These are phyloP conservation scores for Uria lomvia DNA, from an alignment of 2,113 vertebrate species.

Conservation along the genomic window DNA sequence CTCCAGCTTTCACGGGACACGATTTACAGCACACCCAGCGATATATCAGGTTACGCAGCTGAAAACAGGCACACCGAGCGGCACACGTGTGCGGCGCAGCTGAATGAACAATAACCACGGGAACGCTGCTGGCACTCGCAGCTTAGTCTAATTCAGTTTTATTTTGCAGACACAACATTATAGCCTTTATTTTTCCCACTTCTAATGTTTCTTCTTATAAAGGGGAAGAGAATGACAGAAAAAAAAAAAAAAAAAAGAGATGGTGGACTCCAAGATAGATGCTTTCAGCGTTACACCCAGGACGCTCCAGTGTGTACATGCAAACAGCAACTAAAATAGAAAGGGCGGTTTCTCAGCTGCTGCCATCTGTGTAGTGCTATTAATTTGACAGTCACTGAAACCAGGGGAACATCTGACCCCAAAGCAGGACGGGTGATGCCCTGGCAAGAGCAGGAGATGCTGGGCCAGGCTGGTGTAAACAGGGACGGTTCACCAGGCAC, in stretches of 20 bases:
- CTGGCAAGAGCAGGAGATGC: not conserved
- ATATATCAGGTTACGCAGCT: accelerated
- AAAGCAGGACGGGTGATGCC: not conserved
- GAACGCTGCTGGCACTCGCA: accelerated
- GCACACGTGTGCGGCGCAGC: not conserved
- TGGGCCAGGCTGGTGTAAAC: not conserved
- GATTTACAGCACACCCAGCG: accelerated
- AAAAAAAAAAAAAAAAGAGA: accelerated
- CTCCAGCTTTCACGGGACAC: accelerated
- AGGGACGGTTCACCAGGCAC: not conserved
- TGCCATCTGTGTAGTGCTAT: not conserved
- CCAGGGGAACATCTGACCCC: not conserved
- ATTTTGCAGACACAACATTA: not conserved
- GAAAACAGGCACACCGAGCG: not conserved
- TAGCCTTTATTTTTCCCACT: not conserved
- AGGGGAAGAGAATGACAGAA: not conserved
- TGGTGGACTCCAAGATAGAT: not conserved
- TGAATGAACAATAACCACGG: not conserved
- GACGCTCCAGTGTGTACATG: accelerated
- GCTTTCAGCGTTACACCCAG: accelerated
- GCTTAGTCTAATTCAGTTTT: accelerated
- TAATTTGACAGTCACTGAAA: not conserved
- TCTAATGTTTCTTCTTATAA: not conserved
- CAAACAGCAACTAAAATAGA: not conserved
- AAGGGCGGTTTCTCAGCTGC: not conserved